A percentile compares a stretch with the other conserved stretches of the same genome.
Conservation (phyloP, 2,888 invertebrate species). For the Plutella xylostella region DNA sequence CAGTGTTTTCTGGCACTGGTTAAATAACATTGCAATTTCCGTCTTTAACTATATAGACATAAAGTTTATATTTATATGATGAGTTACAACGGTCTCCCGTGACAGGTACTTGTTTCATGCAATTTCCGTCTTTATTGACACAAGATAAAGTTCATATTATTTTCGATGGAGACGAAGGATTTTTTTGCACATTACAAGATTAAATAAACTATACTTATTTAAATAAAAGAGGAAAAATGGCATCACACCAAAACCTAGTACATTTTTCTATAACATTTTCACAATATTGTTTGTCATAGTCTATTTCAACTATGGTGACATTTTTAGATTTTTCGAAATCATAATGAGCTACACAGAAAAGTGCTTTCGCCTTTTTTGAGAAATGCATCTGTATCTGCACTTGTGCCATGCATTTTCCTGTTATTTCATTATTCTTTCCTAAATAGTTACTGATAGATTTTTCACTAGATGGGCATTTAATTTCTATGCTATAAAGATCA, state of each 20-base stretch:
- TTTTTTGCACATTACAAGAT: neutral
- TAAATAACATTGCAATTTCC: no score
- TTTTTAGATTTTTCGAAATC: conserved; percentile 18
- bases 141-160: neutral
- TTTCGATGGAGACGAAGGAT: neutral
- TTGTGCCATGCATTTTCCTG: conserved; percentile 19
- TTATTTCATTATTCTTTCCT: conserved; percentile 2
- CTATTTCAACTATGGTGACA: conserved; percentile 12
- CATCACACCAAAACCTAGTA: conserved; percentile 17
- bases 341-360: conserved; percentile 23
- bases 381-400: conserved; percentile 25
- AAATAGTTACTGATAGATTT: conserved; percentile 6
- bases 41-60: no score
- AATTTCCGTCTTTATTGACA: neutral
- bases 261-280: conserved; percentile 15
- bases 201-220: neutral
- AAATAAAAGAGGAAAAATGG: conserved; percentile 19
- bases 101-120: neutral
- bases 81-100: neutral
- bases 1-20: no score
- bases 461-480: conserved; percentile 11
- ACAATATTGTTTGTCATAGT: conserved; percentile 12
- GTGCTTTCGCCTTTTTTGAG: conserved; percentile 15
- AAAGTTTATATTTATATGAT: neutral
- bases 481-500: conserved; percentile 8